Evolutionary conservation across 1,140 invertebrate genomes (phyloP).

Genomic region (Nomia melanderi): DNA sequence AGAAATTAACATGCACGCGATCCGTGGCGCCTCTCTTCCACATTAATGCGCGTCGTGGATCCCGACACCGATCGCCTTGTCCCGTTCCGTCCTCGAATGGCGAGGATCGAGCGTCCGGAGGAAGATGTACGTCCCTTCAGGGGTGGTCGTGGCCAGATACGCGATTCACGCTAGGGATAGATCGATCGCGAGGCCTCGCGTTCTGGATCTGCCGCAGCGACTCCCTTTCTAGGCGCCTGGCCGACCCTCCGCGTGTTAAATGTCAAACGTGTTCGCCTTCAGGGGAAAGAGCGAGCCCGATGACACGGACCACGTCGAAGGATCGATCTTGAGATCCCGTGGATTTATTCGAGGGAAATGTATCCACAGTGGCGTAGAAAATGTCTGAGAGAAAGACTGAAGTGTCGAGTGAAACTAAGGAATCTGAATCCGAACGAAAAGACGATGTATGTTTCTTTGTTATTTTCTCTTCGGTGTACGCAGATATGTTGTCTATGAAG

Average conservation of each 20-base stretch:
- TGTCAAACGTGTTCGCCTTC: slow-evolving; percentile 31
- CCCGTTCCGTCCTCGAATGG: background rate
- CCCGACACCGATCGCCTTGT: background rate
- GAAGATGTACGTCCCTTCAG: slow-evolving; percentile 44
- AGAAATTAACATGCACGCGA: slow-evolving; percentile 29
- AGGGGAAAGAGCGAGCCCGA: slow-evolving; percentile 10
- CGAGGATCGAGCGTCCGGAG: background rate
- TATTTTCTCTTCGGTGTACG: too few species aligned
- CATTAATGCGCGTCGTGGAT: background rate
- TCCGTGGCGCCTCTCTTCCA: slow-evolving; percentile 4
- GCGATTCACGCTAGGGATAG: slow-evolving; percentile 47
- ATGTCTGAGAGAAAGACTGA: too few species aligned
- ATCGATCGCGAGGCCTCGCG: slow-evolving; percentile 37
- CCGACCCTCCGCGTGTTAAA: slow-evolving; percentile 27
- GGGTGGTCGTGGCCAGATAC: slow-evolving; percentile 38
- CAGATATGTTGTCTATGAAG: too few species aligned
- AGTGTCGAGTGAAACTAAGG: too few species aligned
- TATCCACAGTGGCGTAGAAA: too few species aligned
- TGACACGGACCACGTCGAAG: too few species aligned
- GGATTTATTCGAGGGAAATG: too few species aligned
- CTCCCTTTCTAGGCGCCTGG: slow-evolving; percentile 31
- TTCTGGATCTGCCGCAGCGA: slow-evolving; percentile 18
- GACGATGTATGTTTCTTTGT: too few species aligned
- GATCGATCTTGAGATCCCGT: too few species aligned
- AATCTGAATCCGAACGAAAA: too few species aligned